Evolutionary conservation across 2,888 invertebrate species (phyloP), one percentile per base, ranked within the genome.

Genomic region (Epinotia bilunana): DNA sequence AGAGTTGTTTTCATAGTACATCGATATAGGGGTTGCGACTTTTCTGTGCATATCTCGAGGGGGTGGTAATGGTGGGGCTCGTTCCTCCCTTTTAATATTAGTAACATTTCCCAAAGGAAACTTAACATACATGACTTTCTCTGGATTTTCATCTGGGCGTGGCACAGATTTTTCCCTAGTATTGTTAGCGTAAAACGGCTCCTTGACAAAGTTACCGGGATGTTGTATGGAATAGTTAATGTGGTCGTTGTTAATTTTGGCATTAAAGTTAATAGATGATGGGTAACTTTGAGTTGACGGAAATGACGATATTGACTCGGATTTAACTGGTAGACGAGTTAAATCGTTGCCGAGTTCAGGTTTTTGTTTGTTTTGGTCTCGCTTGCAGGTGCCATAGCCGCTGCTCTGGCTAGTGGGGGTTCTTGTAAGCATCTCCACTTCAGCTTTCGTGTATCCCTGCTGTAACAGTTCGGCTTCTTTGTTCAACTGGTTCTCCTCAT

Each of bases 11-110:
- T 94, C 94, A 82, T 94, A 93, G 83, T 91, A 92, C 91, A 94
- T 94, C 33, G 94, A 94, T 80, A 94, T 79, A 77, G 93, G 93
- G 49, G 94, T 94, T 23, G 94, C 88, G 18, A 95, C 91, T 87
- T 95, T 94, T 76, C 96, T 94, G 82, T 95, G 94, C 79, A 96
- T 97, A 88, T 97, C 97, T 80, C 97, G 93, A n/a, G 97, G 97
- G 0, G 97, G 97, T 43, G 97, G 97, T 4, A 96, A 96, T 0
- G 97, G 97, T 6, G 97, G 97, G 55, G 95, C 83, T 64, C 93
- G 94, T 69, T 92, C 91, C 62, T 94, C 93, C 80, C 89, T 89
- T 79, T 89, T 91, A 55, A 89, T 86, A 78, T 90, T 90, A 58
- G 90, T 89, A 7, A 93, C 90, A 81, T 93, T 94, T 73, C 94